A percentile compares a stretch with the other conserved stretches of the same genome.
phyloP scores from a whole-genome alignment of 2,797 vertebrate genomes.

The Chrosomus eos region DNA sequence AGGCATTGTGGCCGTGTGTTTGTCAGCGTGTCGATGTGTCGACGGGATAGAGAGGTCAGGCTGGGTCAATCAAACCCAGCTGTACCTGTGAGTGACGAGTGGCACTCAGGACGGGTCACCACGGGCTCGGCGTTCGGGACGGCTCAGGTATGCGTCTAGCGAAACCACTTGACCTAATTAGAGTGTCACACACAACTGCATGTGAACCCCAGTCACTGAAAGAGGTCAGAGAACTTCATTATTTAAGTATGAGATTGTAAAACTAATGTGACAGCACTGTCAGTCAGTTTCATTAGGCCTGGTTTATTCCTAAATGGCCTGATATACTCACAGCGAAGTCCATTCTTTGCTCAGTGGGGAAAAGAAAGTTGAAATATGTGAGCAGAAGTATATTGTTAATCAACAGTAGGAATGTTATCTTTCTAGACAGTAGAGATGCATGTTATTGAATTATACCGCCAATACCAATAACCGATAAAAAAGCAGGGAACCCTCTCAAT shows the following conservation, averaged over 20 bases:
- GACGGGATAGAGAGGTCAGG: slow-evolving; percentile 30
- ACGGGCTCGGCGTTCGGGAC: neutral
- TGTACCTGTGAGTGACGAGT: slow-evolving; percentile 37
- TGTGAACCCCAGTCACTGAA: neutral
- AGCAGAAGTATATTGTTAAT: no score
- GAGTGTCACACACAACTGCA: slow-evolving; percentile 6
- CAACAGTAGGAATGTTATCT: no score
- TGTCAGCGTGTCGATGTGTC: slow-evolving; percentile 44
- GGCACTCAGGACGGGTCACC: neutral
- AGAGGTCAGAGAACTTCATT: neutral
- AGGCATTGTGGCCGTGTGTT: slow-evolving; percentile 37
- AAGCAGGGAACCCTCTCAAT: no score
- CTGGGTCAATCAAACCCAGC: neutral
- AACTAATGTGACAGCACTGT: slow-evolving; percentile 1
- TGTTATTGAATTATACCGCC: no score
- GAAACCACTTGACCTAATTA: slow-evolving; percentile 36
- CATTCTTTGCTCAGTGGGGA: neutral
- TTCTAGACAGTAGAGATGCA: no score
- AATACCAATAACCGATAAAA: no score
- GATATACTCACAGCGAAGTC: neutral
- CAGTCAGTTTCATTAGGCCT: neutral
- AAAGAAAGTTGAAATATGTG: neutral
- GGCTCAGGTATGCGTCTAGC: neutral
- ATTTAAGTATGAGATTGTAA: slow-evolving; percentile 10
- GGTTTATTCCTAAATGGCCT: neutral